These are phyloP conservation scores for Stenopsyche tienmushanensis DNA, from an alignment of 1,140 invertebrate genomes.

Conservation along the genomic window DNA sequence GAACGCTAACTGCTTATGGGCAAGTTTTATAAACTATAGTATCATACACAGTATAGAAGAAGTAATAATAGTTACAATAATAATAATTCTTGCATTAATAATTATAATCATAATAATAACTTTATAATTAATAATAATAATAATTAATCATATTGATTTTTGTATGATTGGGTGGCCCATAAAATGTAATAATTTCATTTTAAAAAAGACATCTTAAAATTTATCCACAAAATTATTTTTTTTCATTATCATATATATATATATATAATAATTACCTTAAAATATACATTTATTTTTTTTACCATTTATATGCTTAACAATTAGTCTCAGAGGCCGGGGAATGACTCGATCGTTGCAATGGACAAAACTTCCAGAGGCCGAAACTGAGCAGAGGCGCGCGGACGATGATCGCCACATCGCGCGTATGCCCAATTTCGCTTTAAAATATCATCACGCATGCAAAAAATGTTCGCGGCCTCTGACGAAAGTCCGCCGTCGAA, in stretches of 20 bases:
- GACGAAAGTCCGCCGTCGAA: no score
- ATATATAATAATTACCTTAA: constrained; percentile 29
- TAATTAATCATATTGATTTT: constrained; percentile 33
- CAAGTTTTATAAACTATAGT: constrained; percentile 36
- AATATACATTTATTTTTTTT: constrained; percentile 21
- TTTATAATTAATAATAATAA: constrained; percentile 29
- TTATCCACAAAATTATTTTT: constrained; percentile 20
- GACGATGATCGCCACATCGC: no score
- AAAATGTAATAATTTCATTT: constrained; percentile 3
- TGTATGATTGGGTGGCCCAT: constrained; percentile 21
- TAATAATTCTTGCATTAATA: constrained; percentile 22
- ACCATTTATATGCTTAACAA: neutral
- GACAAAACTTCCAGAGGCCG: constrained; percentile 2
- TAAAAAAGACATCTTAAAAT: constrained; percentile 20
- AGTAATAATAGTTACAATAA: constrained; percentile 29
- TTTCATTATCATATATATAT: constrained; percentile 9
- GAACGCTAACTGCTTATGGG: constrained; percentile 33
- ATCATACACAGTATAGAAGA: constrained; percentile 34
- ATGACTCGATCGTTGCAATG: constrained; percentile 10
- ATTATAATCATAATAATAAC: constrained; percentile 16
- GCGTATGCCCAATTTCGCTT: no score
- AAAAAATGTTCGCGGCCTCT: no score
- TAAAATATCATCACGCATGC: no score
- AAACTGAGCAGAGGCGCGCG: neutral
- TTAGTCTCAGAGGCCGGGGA: constrained; percentile 29